Conservation (phyloP, 1,140 invertebrate genomes). For the Cyclina sinensis region DNA sequence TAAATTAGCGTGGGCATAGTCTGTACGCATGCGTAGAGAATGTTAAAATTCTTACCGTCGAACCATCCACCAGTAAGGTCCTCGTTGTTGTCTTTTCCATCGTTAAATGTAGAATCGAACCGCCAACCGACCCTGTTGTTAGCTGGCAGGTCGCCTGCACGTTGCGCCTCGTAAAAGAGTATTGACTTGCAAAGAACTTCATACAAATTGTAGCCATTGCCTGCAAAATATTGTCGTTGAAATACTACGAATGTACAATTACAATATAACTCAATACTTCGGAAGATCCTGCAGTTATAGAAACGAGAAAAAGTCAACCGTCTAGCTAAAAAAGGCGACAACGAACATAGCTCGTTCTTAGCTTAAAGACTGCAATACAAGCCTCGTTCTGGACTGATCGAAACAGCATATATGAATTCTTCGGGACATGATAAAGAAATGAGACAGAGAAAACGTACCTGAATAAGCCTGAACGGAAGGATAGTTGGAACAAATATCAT, state of each 20-base stretch:
- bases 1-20: too few relatives aligned
- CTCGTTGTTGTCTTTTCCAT: constrained; percentile 87
- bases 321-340: too few relatives aligned
- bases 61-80: constrained; percentile 91
- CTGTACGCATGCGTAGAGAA: neutral
- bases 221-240: neutral
- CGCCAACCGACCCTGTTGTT: constrained; percentile 89
- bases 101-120: constrained; percentile 88
- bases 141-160: constrained; percentile 89
- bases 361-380: too few relatives aligned
- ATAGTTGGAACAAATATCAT: neutral
- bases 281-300: neutral
- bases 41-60: constrained; percentile 87
- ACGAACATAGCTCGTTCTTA: too few relatives aligned
- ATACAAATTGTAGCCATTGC: constrained; percentile 87
- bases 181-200: constrained; percentile 88
- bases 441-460: neutral
- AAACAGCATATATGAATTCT: too few relatives aligned
- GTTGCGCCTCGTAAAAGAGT: constrained; percentile 90
- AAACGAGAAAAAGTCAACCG: neutral
- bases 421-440: too few relatives aligned
- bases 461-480: neutral
- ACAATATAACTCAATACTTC: neutral
- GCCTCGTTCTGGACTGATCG: too few relatives aligned
- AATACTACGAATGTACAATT: neutral